These are phyloP conservation scores for Gadus macrocephalus DNA, from an alignment of 2,113 vertebrate genomes.

Conservation along the genomic window DNA sequence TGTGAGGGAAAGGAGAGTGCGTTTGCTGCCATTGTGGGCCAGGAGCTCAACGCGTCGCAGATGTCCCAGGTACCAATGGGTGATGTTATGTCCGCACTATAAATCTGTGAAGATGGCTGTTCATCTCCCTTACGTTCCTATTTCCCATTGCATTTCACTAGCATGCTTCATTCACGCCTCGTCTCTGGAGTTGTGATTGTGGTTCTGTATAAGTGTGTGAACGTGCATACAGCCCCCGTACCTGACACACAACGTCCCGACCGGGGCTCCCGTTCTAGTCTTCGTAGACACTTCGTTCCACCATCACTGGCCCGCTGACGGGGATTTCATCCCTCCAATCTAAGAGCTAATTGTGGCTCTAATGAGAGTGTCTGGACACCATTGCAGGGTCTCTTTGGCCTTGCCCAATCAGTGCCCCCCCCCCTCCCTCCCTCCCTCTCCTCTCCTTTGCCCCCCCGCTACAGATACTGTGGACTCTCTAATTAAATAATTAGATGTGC, in stretches of 20 bases:
- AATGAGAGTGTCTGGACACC: slow-evolving; percentile 91
- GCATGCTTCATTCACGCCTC: too few relatives aligned
- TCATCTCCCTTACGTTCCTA: too few relatives aligned
- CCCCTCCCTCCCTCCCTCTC: slow-evolving; percentile 28
- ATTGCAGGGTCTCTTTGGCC: slow-evolving; percentile 83
- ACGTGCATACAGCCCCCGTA: too few relatives aligned
- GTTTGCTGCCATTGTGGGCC: slow-evolving; percentile 77
- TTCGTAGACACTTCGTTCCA: slow-evolving; percentile 72
- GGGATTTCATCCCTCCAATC: slow-evolving; percentile 92
- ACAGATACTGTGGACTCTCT: slow-evolving; percentile 82
- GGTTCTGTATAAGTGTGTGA: too few relatives aligned
- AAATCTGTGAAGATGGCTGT: too few relatives aligned
- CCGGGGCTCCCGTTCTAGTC: too few relatives aligned
- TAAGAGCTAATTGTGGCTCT: slow-evolving; percentile 98
- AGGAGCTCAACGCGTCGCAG: slow-evolving; percentile 73
- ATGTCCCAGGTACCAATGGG: slow-evolving; percentile 78
- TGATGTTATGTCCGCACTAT: not conserved
- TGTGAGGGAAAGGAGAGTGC: slow-evolving; percentile 81
- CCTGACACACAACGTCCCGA: too few relatives aligned
- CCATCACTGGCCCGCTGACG: slow-evolving; percentile 92
- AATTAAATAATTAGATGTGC: slow-evolving; percentile 99
- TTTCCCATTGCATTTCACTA: too few relatives aligned
- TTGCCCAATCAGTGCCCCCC: slow-evolving; percentile 83
- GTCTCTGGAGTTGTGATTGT: too few relatives aligned
- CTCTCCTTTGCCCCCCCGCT: slow-evolving; percentile 14